Percentiles rank a stretch among this genome's conserved stretches.
phyloP scores from a whole-genome alignment of 2,888 invertebrate species.

The Ectemnius continuus region DNA sequence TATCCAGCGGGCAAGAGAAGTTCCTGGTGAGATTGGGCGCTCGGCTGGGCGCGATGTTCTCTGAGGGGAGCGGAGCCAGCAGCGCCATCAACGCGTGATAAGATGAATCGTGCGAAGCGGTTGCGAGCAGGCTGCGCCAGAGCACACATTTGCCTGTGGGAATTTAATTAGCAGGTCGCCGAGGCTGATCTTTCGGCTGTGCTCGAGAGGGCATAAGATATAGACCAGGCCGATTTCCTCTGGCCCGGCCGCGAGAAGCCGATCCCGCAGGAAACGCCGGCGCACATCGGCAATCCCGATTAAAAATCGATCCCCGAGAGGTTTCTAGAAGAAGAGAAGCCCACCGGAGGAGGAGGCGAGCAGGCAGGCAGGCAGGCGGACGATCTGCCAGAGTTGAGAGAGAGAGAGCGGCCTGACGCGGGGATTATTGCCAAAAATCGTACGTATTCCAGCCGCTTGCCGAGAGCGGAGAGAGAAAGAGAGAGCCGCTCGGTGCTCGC shows the following conservation, averaged over 20 bases:
- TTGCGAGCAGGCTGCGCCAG: slow-evolving; percentile 45
- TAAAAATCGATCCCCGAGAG: slow-evolving; percentile 44
- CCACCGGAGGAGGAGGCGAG: too few relatives aligned
- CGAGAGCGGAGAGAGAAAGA: too few relatives aligned
- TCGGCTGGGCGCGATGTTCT: slow-evolving; percentile 41
- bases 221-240: slow-evolving; percentile 41
- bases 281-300: slow-evolving; percentile 27
- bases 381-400: slow-evolving; percentile 52
- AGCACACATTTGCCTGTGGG: slow-evolving; percentile 56
- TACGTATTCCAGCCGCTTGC: slow-evolving; percentile 52
- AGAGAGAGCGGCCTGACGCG: slow-evolving; percentile 58
- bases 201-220: slow-evolving; percentile 33
- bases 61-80: slow-evolving; percentile 35
- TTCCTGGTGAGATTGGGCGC: not conserved
- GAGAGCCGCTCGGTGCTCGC: slow-evolving; percentile 11
- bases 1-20: too few relatives aligned
- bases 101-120: slow-evolving; percentile 62
- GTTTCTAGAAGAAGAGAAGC: slow-evolving; percentile 51
- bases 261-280: slow-evolving; percentile 26
- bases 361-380: slow-evolving; percentile 36
- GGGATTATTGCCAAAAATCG: slow-evolving; percentile 58
- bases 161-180: slow-evolving; percentile 61
- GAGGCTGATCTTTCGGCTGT: slow-evolving; percentile 36
- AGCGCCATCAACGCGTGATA: slow-evolving; percentile 62
- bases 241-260: slow-evolving; percentile 47